phyloP scores from a whole-genome alignment of 2,113 vertebrate genomes.

The Camelus dromedarius region DNA sequence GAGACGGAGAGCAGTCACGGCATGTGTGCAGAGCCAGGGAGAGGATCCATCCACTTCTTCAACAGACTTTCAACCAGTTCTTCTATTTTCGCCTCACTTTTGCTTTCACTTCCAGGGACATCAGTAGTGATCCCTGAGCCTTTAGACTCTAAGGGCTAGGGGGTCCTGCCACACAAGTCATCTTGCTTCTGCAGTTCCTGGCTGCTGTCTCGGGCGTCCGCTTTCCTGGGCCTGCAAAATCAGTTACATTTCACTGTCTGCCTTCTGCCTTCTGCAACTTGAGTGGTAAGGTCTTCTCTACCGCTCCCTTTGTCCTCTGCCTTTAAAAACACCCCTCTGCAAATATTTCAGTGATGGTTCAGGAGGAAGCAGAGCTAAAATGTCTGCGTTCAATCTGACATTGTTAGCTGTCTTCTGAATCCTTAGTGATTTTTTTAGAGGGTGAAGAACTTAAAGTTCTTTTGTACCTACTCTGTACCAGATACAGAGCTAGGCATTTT shows the following conservation, averaged over 20 bases:
- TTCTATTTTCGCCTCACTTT: not conserved
- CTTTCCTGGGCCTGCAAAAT: not conserved
- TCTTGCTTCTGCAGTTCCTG: not conserved
- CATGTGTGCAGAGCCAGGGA: not conserved
- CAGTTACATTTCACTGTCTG: not conserved
- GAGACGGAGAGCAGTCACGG: accelerated
- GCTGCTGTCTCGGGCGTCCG: accelerated
- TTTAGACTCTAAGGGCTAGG: not conserved
- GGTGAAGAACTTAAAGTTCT: not conserved
- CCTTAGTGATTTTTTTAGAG: not conserved
- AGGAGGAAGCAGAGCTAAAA: slow-evolving; percentile 10
- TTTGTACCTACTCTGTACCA: not conserved
- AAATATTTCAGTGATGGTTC: not conserved
- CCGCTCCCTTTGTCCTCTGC: not conserved
- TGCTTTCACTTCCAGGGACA: not conserved
- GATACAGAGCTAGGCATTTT: not conserved
- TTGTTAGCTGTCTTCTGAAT: not conserved
- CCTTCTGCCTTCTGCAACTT: not conserved
- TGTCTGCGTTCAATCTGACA: not conserved
- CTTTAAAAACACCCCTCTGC: slow-evolving; percentile 14
- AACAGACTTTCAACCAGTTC: not conserved
- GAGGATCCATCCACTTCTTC: not conserved
- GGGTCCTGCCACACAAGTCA: not conserved
- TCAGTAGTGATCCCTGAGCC: not conserved
- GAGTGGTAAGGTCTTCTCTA: not conserved